These are phyloP conservation scores for Mesoclemmys tuberculata DNA, from an alignment of 2,113 vertebrate genomes.

Conservation along the genomic window DNA sequence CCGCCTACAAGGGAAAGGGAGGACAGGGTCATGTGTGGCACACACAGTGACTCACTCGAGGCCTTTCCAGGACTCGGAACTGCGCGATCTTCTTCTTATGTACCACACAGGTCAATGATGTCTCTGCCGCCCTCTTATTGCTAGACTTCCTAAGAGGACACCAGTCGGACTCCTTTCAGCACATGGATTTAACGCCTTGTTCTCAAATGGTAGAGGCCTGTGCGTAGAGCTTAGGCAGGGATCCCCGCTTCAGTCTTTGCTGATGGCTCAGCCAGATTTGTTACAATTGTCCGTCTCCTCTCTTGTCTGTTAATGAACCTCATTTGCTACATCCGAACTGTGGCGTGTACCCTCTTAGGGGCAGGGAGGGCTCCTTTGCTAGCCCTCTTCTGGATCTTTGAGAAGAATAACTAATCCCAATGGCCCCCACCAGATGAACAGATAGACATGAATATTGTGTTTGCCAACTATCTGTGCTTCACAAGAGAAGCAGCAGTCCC, in stretches of 20 bases:
- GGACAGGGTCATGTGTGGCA: neutral
- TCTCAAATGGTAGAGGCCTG: neutral
- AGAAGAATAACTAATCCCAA: neutral
- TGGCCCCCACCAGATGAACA: neutral
- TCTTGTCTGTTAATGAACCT: rapidly evolving
- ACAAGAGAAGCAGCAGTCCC: rapidly evolving
- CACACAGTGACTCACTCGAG: neutral
- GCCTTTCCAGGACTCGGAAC: neutral
- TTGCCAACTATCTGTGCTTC: neutral
- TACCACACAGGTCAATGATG: neutral
- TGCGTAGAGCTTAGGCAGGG: neutral
- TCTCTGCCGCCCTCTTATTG: neutral
- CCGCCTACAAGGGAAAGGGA: neutral
- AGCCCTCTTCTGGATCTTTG: neutral
- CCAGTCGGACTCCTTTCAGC: neutral
- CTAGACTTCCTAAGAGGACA: neutral
- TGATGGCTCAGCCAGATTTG: neutral
- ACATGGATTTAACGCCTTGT: neutral
- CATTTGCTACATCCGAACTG: neutral
- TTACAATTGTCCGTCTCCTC: neutral
- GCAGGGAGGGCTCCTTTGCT: neutral
- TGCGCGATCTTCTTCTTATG: neutral
- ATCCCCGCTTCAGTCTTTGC: neutral
- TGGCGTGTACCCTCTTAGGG: neutral
- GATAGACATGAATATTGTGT: neutral